A percentile compares a stretch with the other conserved stretches of the same genome.
These are phyloP conservation scores for Meandrina meandrites DNA, from an alignment of 92 coral and sea anemone species.

Conservation along the genomic window DNA sequence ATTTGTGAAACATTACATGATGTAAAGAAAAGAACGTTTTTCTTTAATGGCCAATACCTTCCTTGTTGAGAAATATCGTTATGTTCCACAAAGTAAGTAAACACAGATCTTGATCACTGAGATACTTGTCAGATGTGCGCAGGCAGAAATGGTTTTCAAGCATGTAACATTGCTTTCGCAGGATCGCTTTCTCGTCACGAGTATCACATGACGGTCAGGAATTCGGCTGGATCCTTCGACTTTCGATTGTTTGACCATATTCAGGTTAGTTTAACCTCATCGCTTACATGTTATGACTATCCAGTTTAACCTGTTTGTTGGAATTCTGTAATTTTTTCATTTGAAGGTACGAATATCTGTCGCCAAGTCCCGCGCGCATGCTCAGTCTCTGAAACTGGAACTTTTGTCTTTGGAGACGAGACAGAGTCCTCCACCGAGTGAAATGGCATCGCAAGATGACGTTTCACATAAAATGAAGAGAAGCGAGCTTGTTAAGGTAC, in stretches of 20 bases:
- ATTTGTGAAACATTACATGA: background rate
- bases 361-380: constrained; percentile 70
- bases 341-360: constrained; percentile 69
- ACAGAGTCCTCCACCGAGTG: constrained; percentile 65
- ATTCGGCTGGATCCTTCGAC: constrained; percentile 63
- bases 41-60: background rate
- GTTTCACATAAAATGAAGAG: constrained; percentile 62
- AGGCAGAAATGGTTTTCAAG: too few species aligned
- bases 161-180: background rate
- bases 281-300: background rate
- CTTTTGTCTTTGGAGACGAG: constrained; percentile 68
- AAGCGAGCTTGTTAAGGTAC: constrained; percentile 77
- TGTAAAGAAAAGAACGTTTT: too few species aligned
- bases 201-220: constrained; percentile 63
- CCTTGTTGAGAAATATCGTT: background rate
- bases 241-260: constrained; percentile 83
- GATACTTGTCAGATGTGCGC: background rate
- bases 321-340: background rate
- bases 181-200: constrained; percentile 69
- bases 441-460: constrained; percentile 36
- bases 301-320: background rate
- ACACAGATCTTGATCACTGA: background rate
- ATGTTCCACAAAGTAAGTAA: background rate
- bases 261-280: constrained; percentile 50
- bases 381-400: constrained; percentile 71